Conservation (phyloP, 92 coral and sea anemone species). For the Zoanthus sansibaricus region DNA sequence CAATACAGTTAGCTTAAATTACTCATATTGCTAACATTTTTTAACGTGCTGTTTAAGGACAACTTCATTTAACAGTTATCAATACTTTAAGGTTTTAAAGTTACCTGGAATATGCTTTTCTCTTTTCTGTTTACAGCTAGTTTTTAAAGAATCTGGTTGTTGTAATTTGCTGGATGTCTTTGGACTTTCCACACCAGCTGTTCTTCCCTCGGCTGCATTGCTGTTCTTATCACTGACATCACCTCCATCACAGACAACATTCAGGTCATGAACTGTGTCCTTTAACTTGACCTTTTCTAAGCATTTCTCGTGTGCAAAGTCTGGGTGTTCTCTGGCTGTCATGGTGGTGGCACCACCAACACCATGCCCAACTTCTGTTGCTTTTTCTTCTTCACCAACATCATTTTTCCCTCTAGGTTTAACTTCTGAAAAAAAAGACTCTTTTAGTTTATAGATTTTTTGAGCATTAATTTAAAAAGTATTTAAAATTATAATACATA, state of each 20-base stretch:
- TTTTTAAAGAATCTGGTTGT: not conserved
- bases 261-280: not conserved
- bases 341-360: not conserved
- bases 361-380: not conserved
- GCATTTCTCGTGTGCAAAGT: conserved; percentile 7
- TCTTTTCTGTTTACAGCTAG: not conserved
- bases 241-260: not conserved
- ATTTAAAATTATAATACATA: no score
- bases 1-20: no score
- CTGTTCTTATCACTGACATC: not conserved
- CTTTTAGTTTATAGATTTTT: not conserved
- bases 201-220: not conserved
- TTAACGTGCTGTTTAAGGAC: no score
- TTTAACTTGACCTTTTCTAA: conserved; percentile 2
- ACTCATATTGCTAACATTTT: no score
- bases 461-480: not conserved
- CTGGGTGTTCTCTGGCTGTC: conserved; percentile 21
- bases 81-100: no score
- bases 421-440: not conserved
- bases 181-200: no score
- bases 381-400: not conserved
- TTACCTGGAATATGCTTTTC: conserved; percentile 11
- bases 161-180: not conserved
- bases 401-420: not conserved
- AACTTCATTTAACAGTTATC: no score